Base-by-base conservation (phyloP, 2,113 vertebrate species). In the Galemys pyrenaicus region DNA sequence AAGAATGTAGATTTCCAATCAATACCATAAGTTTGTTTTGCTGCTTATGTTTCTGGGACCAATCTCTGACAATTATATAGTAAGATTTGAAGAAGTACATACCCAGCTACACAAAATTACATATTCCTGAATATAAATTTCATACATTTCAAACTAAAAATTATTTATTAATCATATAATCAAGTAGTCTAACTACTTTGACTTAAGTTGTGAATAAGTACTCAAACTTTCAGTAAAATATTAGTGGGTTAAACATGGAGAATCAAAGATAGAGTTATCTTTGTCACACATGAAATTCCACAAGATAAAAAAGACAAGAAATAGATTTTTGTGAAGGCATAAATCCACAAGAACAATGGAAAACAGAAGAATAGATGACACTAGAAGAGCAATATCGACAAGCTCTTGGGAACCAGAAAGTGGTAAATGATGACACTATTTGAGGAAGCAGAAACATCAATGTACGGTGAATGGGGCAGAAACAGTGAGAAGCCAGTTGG, bases 131-230 rank as follows among this genome's bases (percentile, higher is more conserved):
- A 54, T 54, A 54, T 54, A 82, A 91, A 58, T 37, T 78, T 77
- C 79, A 82, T 35, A 37, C 26, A 32, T 89, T 46, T 67, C 71
- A 71, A 85, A 81, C 6, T 24, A 39, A 92, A 92, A 89, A 56
- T 37, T 24, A 44, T 32, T 51, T 65, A 75, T 92, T 74, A 64
- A 37, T 89, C 41, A 37, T 22, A n/a, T n/a, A n/a, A n/a, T n/a
- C n/a, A n/a, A n/a, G n/a, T 62, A 60, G 71, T n/a, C 35, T 28
- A 79, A 54, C 35, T 89, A 35, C 26, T 77, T 88, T 80, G 71
- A 9, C 62, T 89, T 51, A 35, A 62, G 58, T 74, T 51, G 32
- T 37, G n/a, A 64, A 71, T 71, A 86, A 77, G 49, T 86, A 75
- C 39, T 70, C 75, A 64, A 64, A 75, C 30, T 37, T 91, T 70